Evolutionary conservation across 2,113 vertebrate genomes (phyloP), one percentile per base, ranked within the genome.

Genomic region (Eurystomus gularis): DNA sequence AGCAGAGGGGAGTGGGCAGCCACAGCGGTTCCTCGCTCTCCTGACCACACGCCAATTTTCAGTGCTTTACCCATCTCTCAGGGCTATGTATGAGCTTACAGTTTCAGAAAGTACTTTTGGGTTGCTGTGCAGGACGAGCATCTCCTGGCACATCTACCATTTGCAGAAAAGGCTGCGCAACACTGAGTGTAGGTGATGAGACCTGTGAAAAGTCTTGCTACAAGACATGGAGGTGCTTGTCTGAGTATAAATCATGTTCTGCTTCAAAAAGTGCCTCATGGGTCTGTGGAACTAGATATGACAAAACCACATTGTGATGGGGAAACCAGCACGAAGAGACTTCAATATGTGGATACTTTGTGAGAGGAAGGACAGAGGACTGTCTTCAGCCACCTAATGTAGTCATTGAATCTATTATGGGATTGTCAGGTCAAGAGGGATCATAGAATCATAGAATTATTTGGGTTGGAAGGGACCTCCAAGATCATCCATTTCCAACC

Each of bases 1-100:
- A 88, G 96, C 7, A 97, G 96, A 96, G 93, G 95, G 95, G 40
- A 81, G 35, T 91, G 95, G 88, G 80, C 46, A 89, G 33, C 88
- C 72, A 31, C 82, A 24, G 2, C 52, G 86, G 4, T 10, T 66
- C 21, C n/a, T 40, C 1, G 2, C 49, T 26, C 23, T 40, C 44
- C 78, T 54, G 33, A 15, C 44, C 61, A 11, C 57, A 58, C 9
- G 33, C 57, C n/a, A 35, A 33, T n/a, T 58, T 12, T 13, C 21
- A 60, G 21, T 9, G 15, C 33, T 60, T 60, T 60, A 60, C 58
- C 21, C n/a, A 60, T 60, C 17, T 11, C 19, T 20, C 29, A 57
- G 31, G 55, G 13, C 31, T 35, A 35, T 35, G 24, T 37, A 14
- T 16, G 24, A 51, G 49, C 11, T 51, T 51, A 26, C 49, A 51